phyloP scores from a whole-genome alignment of 2,113 vertebrate species.

The Eudyptes chrysolophus region DNA sequence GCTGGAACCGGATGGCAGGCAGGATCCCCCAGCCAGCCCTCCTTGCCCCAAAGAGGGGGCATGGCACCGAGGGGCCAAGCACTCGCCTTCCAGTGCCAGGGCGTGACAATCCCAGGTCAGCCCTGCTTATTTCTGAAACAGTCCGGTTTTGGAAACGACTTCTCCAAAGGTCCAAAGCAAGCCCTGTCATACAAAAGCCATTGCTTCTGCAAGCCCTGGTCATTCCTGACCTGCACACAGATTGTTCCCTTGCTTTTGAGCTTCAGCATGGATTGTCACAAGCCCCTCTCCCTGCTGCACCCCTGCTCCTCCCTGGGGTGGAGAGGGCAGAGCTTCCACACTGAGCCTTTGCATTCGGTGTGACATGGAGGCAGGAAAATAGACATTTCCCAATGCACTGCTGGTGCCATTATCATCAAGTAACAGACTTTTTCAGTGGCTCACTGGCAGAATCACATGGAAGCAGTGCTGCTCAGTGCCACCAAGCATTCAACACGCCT shows the following conservation, averaged over 20 bases:
- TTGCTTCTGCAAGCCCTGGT: neutral
- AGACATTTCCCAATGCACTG: neutral
- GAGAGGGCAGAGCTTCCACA: neutral
- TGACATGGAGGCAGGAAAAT: neutral
- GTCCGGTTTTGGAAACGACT: neutral
- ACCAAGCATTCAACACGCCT: neutral
- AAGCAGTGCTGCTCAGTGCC: neutral
- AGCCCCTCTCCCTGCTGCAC: neutral
- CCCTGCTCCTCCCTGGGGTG: neutral
- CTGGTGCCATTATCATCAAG: neutral
- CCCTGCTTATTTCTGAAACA: neutral
- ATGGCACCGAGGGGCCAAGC: neutral
- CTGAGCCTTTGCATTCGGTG: rapidly evolving
- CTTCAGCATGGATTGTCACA: neutral
- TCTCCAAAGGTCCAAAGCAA: neutral
- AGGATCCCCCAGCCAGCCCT: neutral
- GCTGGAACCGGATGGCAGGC: neutral
- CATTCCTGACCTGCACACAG: neutral
- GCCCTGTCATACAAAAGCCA: neutral
- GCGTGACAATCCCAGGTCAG: neutral
- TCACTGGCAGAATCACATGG: neutral
- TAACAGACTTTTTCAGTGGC: neutral
- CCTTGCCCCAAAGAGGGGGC: neutral
- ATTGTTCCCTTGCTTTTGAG: neutral
- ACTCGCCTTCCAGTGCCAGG: neutral